These are phyloP conservation scores for Dendrophyllia cribrosa DNA, from an alignment of 64 coral and sea anemone genomes.

Conservation along the genomic window DNA sequence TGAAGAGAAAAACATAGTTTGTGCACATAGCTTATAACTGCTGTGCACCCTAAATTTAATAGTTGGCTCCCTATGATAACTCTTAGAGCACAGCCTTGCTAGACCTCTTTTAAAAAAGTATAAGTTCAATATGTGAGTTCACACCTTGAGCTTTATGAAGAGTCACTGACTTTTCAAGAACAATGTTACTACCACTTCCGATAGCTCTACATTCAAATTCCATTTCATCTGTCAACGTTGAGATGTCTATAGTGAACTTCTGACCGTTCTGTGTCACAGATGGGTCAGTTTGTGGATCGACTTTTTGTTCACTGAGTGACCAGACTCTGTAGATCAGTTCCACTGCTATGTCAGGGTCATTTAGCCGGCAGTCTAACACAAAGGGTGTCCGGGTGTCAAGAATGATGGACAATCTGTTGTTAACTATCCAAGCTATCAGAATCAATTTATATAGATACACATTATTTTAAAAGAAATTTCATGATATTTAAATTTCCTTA, in stretches of 20 bases:
- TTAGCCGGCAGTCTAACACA: slow-evolving; percentile 56
- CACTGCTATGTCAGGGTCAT: slow-evolving; percentile 31
- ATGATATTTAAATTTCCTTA: no score
- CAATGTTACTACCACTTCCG: not conserved
- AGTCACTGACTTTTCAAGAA: not conserved
- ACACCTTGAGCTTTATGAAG: not conserved
- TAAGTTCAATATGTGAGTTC: not conserved
- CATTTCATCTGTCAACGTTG: not conserved
- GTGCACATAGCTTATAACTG: no score
- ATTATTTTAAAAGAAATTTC: no score
- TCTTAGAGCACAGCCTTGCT: no score
- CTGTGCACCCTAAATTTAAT: no score
- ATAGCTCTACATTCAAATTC: not conserved
- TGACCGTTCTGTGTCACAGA: slow-evolving; percentile 35
- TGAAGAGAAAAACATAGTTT: no score
- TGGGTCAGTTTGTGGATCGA: not conserved
- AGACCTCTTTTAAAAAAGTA: no score
- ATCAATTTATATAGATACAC: not conserved
- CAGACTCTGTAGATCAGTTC: not conserved
- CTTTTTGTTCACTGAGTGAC: not conserved
- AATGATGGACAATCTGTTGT: not conserved
- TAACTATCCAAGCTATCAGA: not conserved
- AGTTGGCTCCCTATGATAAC: no score
- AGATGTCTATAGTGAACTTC: slow-evolving; percentile 49
- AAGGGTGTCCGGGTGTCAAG: not conserved